phyloP scores from a whole-genome alignment of 2,113 vertebrate genomes.

The Noctilio leporinus region DNA sequence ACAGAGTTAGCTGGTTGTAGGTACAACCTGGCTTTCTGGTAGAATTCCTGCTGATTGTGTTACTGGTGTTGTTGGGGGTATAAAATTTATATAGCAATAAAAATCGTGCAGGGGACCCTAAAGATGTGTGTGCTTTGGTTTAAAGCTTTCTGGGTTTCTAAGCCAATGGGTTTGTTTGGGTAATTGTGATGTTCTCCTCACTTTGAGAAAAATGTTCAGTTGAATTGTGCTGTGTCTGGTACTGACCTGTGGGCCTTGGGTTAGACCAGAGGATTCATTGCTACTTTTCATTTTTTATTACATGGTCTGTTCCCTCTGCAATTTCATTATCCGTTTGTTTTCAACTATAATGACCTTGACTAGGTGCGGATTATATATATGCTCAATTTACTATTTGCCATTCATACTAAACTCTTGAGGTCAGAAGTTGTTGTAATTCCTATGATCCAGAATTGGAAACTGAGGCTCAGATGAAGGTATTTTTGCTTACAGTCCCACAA shows the following conservation, averaged over 20 bases:
- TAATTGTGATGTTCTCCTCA: no score
- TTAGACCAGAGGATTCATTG: neutral
- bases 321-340: neutral
- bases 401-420: neutral
- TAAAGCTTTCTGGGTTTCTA: conserved; percentile 40
- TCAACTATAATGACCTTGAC: neutral
- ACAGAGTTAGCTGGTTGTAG: neutral
- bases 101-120: conserved; percentile 52
- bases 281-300: neutral
- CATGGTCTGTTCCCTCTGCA: neutral
- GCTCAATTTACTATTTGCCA: neutral
- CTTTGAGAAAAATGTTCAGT: conserved; percentile 44
- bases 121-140: conserved; percentile 17
- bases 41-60: neutral
- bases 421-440: neutral
- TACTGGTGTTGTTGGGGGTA: conserved; percentile 7
- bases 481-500: neutral
- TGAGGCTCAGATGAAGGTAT: neutral
- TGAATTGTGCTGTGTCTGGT: conserved; percentile 60
- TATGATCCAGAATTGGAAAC: neutral
- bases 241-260: neutral
- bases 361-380: neutral
- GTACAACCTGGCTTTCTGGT: neutral
- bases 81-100: conserved; percentile 48
- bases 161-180: conserved; percentile 50